Evolutionary conservation across 35 echinoderm and acorn worm species (phyloP), one percentile per base, ranked within the genome.

Genomic region (Heliocidaris erythrogramma): DNA sequence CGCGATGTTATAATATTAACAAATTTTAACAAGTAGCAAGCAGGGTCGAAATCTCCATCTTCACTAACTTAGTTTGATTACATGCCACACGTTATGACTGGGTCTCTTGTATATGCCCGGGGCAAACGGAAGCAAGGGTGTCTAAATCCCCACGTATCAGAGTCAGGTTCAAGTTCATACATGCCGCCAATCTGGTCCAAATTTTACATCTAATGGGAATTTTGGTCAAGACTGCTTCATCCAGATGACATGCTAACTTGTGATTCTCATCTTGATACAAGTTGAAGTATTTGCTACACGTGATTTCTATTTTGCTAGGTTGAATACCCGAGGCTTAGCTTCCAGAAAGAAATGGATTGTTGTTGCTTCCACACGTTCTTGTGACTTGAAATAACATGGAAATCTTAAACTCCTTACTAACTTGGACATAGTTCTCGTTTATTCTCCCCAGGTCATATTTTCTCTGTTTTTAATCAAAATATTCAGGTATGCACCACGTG

Each of bases 121-220:
- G 91, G 91, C 91, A 89, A 89, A 24, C 31, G 31, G 87, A 89
- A 89, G 87, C 87, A 48, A 89, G 87, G 29, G 91, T 59, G 47
- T 30, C 49, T 59, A 30, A 49, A 52, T 49, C 47, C 48, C 48
- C 91, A 59, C 91, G 50, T 92, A 21, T 59, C 48, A 30, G 65
- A 52, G 49, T 59, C 91, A 59, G 49, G 91, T 49, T 92, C 91
- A 92, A 92, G 91, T 92, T 92, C 91, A 59, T 11, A 52, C 17
- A 32, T 16, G 32, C 91, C 91, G 91, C 13, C 91, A 92, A 92
- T 92, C 47, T 92, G 91, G 47, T 92, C 49, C 48, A 48, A 92
- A 92, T 92, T 92, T 92, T 48, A 30, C 29, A 18, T 59, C 29
- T 52, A 48, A 92, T 92, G 47, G 91, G 47, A 48, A 89, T 89